Conservation (phyloP, 2,888 invertebrate genomes). For the Bombylius major region DNA sequence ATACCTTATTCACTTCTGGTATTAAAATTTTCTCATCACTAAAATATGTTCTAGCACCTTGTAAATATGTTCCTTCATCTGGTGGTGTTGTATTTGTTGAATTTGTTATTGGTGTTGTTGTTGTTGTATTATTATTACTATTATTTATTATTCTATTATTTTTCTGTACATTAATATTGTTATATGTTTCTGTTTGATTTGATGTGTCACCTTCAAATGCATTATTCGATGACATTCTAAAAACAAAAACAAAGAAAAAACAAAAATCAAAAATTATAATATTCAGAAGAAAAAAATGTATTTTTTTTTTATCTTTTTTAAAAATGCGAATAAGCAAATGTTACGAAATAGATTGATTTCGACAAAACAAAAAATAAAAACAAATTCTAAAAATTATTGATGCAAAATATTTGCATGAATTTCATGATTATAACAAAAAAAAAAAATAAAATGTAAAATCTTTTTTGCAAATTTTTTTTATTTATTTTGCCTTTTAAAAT, state of each 20-base stretch:
- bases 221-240: constrained; percentile 8
- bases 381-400: too few relatives aligned
- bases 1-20: constrained; percentile 42
- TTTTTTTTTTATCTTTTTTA: not conserved
- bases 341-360: too few relatives aligned
- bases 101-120: not conserved
- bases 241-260: not conserved
- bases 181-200: not conserved
- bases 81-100: constrained; percentile 9
- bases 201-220: constrained; percentile 4
- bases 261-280: not conserved
- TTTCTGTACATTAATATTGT: not conserved
- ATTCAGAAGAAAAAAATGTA: not conserved
- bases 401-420: too few relatives aligned
- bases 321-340: too few relatives aligned
- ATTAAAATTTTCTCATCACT: constrained; percentile 48
- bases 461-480: too few relatives aligned
- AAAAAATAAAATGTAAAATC: too few relatives aligned
- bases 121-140: constrained; percentile 5
- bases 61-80: constrained; percentile 29
- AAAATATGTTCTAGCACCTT: constrained; percentile 42
- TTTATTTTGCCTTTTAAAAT: too few relatives aligned
- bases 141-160: not conserved
- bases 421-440: too few relatives aligned
- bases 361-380: too few relatives aligned